phyloP scores from a whole-genome alignment of 2,113 vertebrate species.

The Romanogobio albipinnatus region DNA sequence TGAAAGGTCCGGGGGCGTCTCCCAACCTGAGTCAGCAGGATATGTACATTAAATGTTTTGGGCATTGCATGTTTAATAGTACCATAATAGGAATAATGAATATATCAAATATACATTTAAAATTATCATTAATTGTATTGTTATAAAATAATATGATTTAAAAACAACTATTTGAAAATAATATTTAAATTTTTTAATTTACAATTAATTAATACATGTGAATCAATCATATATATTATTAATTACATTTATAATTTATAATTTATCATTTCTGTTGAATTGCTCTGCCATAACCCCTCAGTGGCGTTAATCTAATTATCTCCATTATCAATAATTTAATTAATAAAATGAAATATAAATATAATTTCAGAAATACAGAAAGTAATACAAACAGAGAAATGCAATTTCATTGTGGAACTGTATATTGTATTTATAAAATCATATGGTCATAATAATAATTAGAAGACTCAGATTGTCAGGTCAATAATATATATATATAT shows the following conservation, averaged over 20 bases:
- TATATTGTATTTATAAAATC: background rate
- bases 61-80: background rate
- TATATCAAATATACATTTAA: background rate
- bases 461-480: background rate
- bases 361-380: background rate
- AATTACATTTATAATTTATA: background rate
- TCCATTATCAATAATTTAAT: background rate
- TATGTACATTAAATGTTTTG: background rate
- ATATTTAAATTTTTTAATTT: too few relatives aligned
- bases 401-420: too few relatives aligned
- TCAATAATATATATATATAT: too few relatives aligned
- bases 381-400: background rate
- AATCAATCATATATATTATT: background rate
- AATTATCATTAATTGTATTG: background rate
- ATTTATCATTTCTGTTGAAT: background rate
- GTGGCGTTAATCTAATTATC: background rate
- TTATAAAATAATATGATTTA: background rate
- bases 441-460: background rate
- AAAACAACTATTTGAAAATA: background rate
- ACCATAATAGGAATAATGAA: background rate
- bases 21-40: conserved; percentile 52
- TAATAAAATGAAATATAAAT: background rate
- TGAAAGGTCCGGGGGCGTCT: conserved; percentile 64
- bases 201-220: background rate
- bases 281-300: background rate